phyloP scores from a whole-genome alignment of 1,140 invertebrate genomes.

The Brachionus sp. region DNA sequence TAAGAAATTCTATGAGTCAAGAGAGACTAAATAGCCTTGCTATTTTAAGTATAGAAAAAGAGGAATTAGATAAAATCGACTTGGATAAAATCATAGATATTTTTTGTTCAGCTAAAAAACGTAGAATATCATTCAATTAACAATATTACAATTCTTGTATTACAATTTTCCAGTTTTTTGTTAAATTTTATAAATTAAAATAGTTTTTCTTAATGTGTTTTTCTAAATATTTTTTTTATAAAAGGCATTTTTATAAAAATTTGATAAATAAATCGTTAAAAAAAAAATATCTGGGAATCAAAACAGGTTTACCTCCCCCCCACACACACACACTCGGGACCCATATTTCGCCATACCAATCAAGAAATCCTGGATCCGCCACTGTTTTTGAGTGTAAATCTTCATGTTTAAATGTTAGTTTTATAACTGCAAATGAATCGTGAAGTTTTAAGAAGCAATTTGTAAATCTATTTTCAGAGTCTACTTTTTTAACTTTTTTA shows the following conservation, averaged over 20 bases:
- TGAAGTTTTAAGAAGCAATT: too few relatives aligned
- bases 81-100: background rate
- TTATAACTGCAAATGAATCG: too few relatives aligned
- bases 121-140: constrained; percentile 10
- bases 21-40: background rate
- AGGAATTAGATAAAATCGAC: background rate
- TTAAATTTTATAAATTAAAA: background rate
- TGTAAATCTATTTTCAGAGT: too few relatives aligned
- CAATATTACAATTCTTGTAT: background rate
- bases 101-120: background rate
- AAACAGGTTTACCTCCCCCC: background rate
- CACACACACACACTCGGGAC: background rate
- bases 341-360: background rate
- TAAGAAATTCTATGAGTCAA: constrained; percentile 31
- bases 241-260: background rate
- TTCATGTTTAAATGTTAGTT: too few relatives aligned
- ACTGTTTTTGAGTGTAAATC: too few relatives aligned
- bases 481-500: too few relatives aligned
- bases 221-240: background rate
- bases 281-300: background rate
- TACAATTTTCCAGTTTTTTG: background rate
- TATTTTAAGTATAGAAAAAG: constrained; percentile 14
- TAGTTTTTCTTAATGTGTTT: background rate
- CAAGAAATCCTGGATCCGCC: background rate
- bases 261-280: background rate